Evolutionary conservation across 2,797 vertebrate genomes (phyloP), one percentile per base, ranked within the genome.

Genomic region (Rhyacichthys aspro): DNA sequence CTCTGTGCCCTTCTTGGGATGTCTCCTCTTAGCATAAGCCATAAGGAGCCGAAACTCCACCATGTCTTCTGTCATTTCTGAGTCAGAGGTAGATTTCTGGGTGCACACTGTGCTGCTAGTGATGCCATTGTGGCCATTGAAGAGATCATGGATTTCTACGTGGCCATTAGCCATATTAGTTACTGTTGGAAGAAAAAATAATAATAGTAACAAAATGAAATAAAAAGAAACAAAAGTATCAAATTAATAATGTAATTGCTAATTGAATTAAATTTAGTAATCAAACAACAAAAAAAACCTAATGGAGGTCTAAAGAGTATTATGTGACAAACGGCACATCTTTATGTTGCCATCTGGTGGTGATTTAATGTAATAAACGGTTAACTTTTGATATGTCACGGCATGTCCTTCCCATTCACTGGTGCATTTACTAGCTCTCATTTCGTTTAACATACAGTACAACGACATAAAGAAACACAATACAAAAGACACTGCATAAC

Each of bases 1-100:
- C 0, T n/a, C 4, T 2, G 3, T 16, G 7, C 60, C 63, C 5
- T n/a, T 1, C 1, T 0, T 11, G 0, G 74, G 63, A 1, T 78
- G 63, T 0, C 90, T 87, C 55, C 87, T 90, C 42, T 79, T 47
- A 0, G 80, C 60, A 0, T 94, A 98, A 14, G 84, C 93, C 85
- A 82, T 87, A 3, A 97, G 42, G 44, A 97, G 56, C 39, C 58
- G 85, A 78, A 83, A 92, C 78, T 97, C 96, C 19, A 79, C 12
- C 0, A 70, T 76, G 64, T 78, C 71, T 55, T 52, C 73, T 36
- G 76, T 75, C 70, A 16, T 50, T 17, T 43, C 55, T 0, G 11
- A 0, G 7, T 49, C 61, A 0, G 71, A 59, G 34, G 55, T 10
- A 2, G 53, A 0, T 8, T 47, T 3, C 0, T 0, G 7, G 3